Evolutionary conservation across 37 sponge, comb jelly and placozoan genomes (phyloP), one percentile per base, ranked within the genome.

Genomic region (Spongilla lacustris): DNA sequence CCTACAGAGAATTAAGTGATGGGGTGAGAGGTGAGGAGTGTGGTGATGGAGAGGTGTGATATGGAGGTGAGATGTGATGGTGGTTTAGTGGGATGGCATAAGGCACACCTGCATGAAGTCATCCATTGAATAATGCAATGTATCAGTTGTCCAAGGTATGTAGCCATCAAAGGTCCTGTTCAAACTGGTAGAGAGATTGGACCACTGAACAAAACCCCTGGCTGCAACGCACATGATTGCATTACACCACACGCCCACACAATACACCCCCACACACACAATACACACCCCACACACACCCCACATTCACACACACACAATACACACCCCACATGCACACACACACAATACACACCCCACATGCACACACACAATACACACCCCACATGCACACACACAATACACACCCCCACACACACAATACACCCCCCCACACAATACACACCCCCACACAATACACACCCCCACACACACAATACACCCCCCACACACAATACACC

Each of bases 101-200:
- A 50, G 35, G 21, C 68, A 25, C 22, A 96, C 86, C 74, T 82
- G 66, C 13, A 85, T n/a, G 36, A 96, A 89, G 87, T 96, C 96
- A 33, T 85, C 66, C 30, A 96, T 19, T 17, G 96, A 93, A 83
- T 93, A 96, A 6, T 82, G 33, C 48, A 86, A 87, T 2, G 84
- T 35, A 49, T 96, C 96, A 34, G 91, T 88, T 32, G 89, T 87
- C 85, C 88, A 89, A 19, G 90, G 93, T 12, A 79, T 71, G 10
- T 80, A 77, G 26, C 72, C 76, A 23, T 91, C 90, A 75, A 88
- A 94, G 21, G 75, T 33, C 14, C 72, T 67, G n/a, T 73, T 73
- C 21, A 90, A 38, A 26, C 83, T 87, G 75, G 10, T 30, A 46
- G 88, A 46, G 50, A 9, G 72, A 8, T 50, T 26, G 2, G 29